Conservation (phyloP, 2,113 vertebrate species). For the Seriola aureovittata region DNA sequence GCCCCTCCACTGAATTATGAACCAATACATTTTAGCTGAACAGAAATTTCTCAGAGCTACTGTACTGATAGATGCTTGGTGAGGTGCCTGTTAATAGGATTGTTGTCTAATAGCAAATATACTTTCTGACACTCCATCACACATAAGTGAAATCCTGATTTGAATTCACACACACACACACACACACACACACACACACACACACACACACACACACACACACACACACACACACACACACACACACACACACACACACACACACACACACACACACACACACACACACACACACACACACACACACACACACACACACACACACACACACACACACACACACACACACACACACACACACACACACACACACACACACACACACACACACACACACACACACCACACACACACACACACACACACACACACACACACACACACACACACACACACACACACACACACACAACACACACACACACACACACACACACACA, state of each 20-base stretch:
- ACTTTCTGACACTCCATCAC: conserved; percentile 40
- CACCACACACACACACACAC: conserved; percentile 3
- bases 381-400: background rate
- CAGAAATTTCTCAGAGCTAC: conserved; percentile 56
- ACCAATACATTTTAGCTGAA: conserved; percentile 56
- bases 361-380: background rate
- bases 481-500: conserved; percentile 1
- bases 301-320: no score
- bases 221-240: background rate
- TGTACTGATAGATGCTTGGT: conserved; percentile 47
- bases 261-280: background rate
- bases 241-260: background rate
- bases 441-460: background rate
- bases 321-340: conserved; percentile 6
- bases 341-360: background rate
- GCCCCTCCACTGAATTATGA: conserved; percentile 60
- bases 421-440: background rate
- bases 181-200: background rate
- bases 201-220: background rate
- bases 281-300: no score
- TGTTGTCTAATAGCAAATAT: conserved; percentile 60
- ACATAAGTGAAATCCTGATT: conserved; percentile 42
- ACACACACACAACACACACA: background rate
- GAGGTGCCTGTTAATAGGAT: conserved; percentile 50
- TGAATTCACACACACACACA: conserved; percentile 27